These are phyloP conservation scores for Anastrepha obliqua DNA, from an alignment of 1,140 invertebrate genomes.

Conservation along the genomic window DNA sequence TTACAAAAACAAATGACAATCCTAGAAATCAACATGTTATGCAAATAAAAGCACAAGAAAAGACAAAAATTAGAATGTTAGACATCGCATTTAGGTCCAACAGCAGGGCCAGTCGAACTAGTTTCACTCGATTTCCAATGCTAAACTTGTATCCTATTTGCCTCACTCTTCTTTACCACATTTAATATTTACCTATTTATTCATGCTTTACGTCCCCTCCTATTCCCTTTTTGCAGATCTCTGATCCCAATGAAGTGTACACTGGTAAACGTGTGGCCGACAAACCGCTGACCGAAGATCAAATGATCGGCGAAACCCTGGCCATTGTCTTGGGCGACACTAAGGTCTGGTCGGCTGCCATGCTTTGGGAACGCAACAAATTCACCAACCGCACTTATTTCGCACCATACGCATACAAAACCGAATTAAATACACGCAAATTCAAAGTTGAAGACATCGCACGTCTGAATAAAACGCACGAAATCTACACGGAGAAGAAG, in stretches of 20 bases:
- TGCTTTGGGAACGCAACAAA: slow-evolving; percentile 96
- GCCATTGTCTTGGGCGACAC: slow-evolving; percentile 93
- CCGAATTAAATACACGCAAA: slow-evolving; percentile 86
- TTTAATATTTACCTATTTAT: background rate
- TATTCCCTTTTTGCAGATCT: slow-evolving; percentile 78
- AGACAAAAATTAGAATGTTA: slow-evolving; percentile 52
- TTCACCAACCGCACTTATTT: slow-evolving; percentile 95
- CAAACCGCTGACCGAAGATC: slow-evolving; percentile 91
- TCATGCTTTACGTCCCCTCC: background rate
- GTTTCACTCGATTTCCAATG: slow-evolving; percentile 15
- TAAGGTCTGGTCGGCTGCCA: slow-evolving; percentile 93
- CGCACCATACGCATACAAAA: slow-evolving; percentile 95
- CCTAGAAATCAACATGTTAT: slow-evolving; percentile 54
- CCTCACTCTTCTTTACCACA: background rate
- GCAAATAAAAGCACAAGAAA: slow-evolving; percentile 53
- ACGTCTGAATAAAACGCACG: slow-evolving; percentile 85
- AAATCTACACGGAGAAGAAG: slow-evolving; percentile 88
- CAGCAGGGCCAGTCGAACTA: slow-evolving; percentile 25
- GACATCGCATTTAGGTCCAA: slow-evolving; percentile 15
- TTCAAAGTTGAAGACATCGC: slow-evolving; percentile 92
- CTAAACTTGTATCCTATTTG: background rate
- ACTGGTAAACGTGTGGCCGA: slow-evolving; percentile 92
- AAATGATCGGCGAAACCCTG: slow-evolving; percentile 95
- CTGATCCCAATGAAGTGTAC: slow-evolving; percentile 95
- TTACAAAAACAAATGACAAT: slow-evolving; percentile 47